Evolutionary conservation across 2,888 invertebrate genomes (phyloP).

Genomic region (Lucinisca nassula): DNA sequence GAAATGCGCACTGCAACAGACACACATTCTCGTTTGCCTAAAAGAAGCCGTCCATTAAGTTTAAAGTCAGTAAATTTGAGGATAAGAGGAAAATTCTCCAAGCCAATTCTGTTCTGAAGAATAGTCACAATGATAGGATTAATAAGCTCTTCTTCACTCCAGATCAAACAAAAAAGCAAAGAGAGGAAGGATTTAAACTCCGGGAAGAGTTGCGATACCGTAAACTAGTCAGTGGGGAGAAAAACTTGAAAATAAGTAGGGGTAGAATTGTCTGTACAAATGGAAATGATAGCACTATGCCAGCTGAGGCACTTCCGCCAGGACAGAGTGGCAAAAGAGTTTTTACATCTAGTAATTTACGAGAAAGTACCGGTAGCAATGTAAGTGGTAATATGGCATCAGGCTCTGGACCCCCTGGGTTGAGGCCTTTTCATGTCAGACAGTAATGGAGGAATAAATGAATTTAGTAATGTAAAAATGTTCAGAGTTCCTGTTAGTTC

Average conservation of each 20-base stretch:
- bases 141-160: background rate
- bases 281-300: no score
- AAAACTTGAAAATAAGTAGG: background rate
- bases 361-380: no score
- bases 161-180: background rate
- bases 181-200: background rate
- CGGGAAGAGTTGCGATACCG: background rate
- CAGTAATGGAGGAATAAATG: no score
- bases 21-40: background rate
- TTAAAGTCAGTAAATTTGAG: background rate
- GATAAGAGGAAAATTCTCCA: background rate
- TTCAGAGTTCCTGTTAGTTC: no score
- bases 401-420: no score
- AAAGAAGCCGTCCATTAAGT: background rate
- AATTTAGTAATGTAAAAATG: no score
- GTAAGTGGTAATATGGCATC: no score
- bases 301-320: no score
- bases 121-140: background rate
- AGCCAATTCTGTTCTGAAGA: background rate
- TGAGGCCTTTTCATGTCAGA: no score
- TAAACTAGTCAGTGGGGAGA: background rate
- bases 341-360: no score
- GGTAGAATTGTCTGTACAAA: background rate
- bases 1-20: background rate
- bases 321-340: no score